Percentiles rank a stretch among this genome's conserved stretches.
phyloP scores from a whole-genome alignment of 2,113 vertebrate genomes.

The Mustelus asterias region DNA sequence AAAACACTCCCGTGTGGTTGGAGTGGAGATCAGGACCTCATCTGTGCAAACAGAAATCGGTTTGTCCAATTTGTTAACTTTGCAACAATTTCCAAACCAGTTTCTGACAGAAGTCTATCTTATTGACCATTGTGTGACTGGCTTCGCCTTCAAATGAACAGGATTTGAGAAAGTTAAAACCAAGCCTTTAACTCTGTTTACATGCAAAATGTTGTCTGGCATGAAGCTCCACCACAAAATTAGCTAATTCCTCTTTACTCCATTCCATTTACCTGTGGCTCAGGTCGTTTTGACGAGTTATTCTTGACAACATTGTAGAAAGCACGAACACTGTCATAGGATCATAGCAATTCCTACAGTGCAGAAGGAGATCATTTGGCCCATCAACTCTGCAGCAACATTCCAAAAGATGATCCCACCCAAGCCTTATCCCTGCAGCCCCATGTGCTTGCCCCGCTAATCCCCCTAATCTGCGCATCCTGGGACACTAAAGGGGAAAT shows the following conservation, averaged over 20 bases:
- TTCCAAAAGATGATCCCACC: too few relatives aligned
- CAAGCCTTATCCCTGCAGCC: too few relatives aligned
- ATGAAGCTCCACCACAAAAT: background rate
- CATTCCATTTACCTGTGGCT: background rate
- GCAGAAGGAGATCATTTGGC: too few relatives aligned
- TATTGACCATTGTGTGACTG: background rate
- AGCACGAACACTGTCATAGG: background rate
- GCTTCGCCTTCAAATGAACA: background rate
- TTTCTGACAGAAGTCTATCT: background rate
- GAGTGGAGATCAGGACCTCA: slow-evolving; percentile 89
- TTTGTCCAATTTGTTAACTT: background rate
- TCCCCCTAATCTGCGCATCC: too few relatives aligned
- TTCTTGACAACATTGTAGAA: background rate
- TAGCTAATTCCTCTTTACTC: background rate
- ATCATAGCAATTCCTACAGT: too few relatives aligned
- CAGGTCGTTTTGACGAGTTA: background rate
- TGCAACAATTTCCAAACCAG: background rate
- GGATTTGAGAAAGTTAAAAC: background rate
- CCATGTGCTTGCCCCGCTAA: too few relatives aligned
- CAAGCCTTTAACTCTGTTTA: background rate
- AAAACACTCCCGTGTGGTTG: slow-evolving; percentile 93
- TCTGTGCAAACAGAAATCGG: slow-evolving; percentile 62
- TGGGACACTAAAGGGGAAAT: too few relatives aligned
- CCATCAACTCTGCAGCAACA: too few relatives aligned
- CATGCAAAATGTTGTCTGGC: background rate